Conservation (phyloP, 2,113 vertebrate genomes). For the Zeus faber region DNA sequence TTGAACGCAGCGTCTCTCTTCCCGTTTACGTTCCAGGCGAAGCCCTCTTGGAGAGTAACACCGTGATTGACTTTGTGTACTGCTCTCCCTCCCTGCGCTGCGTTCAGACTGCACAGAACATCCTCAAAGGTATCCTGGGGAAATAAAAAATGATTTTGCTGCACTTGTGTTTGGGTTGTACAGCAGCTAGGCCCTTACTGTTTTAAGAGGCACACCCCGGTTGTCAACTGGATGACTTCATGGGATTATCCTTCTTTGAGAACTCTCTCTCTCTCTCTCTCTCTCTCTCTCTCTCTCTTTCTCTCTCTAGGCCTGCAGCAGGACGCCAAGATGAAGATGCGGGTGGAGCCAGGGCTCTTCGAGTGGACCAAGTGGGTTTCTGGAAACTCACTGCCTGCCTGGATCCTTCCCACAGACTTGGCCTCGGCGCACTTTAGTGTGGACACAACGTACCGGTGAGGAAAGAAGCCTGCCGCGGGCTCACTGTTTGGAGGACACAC, state of each 20-base stretch:
- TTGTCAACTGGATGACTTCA: no score
- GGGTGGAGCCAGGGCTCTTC: slow-evolving; percentile 92
- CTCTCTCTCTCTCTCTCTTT: neutral
- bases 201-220: no score
- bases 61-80: slow-evolving; percentile 84
- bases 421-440: slow-evolving; percentile 86
- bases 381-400: slow-evolving; percentile 84
- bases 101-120: slow-evolving; percentile 93
- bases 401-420: slow-evolving; percentile 86
- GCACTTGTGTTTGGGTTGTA: no score
- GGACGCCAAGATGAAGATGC: slow-evolving; percentile 86
- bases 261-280: neutral
- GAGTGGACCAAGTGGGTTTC: slow-evolving; percentile 98
- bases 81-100: slow-evolving; percentile 92
- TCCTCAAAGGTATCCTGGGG: slow-evolving; percentile 82
- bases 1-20: neutral
- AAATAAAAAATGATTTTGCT: no score
- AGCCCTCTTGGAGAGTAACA: slow-evolving; percentile 88
- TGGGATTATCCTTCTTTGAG: no score
- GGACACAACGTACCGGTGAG: slow-evolving; percentile 86
- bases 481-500: neutral
- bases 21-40: slow-evolving; percentile 76
- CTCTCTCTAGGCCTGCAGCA: slow-evolving; percentile 84
- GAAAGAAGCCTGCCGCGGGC: neutral
- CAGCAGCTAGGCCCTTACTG: no score